Evolutionary conservation across 2,797 vertebrate genomes (phyloP).

Genomic region (Acanthornis magna): DNA sequence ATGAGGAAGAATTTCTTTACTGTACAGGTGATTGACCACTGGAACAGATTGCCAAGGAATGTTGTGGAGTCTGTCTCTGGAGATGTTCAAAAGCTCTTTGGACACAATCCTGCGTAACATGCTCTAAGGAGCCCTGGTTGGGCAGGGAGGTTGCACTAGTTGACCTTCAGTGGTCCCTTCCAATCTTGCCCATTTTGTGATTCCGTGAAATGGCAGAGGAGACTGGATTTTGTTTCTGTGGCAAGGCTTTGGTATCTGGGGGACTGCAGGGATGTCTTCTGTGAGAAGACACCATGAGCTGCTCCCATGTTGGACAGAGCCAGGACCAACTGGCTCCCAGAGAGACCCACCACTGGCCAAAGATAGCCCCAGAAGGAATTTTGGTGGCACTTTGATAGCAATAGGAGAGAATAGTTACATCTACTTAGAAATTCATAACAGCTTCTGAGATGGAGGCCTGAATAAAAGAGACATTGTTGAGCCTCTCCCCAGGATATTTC

Average conservation of each 20-base stretch:
- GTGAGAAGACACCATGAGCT: background rate
- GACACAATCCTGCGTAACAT: background rate
- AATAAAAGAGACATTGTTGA: background rate
- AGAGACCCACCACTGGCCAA: rapidly evolving
- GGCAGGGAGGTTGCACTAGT: background rate
- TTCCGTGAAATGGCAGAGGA: background rate
- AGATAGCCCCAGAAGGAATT: background rate
- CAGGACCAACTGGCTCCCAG: background rate
- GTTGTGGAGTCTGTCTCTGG: background rate
- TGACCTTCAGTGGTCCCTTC: background rate
- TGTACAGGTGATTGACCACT: background rate
- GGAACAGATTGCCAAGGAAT: background rate
- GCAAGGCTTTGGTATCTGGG: background rate
- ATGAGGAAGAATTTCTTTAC: no score
- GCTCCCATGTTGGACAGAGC: background rate
- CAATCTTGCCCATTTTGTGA: background rate
- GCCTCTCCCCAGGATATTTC: background rate
- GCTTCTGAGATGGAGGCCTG: background rate
- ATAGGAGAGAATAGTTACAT: background rate
- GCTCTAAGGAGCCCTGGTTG: background rate
- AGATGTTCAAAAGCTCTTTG: background rate
- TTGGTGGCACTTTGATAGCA: background rate
- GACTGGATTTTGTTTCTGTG: background rate
- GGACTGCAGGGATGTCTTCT: background rate
- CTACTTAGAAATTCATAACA: background rate